A percentile compares a stretch with the other conserved stretches of the same genome.
Evolutionary conservation across 2,888 invertebrate genomes (phyloP).

Genomic region (Athalia circularis): DNA sequence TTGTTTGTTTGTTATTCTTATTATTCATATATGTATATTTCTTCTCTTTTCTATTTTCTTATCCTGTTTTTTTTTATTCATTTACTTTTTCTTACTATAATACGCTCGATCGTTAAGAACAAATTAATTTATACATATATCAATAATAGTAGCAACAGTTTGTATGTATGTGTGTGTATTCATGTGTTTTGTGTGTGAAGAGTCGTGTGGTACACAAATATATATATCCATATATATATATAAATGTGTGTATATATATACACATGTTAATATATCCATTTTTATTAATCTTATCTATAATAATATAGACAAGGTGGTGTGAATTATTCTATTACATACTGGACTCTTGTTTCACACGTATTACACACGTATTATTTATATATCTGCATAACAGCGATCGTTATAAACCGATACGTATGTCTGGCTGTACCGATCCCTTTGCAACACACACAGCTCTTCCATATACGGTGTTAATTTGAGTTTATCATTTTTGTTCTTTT

Average conservation of each 20-base stretch:
- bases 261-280: background rate
- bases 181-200: background rate
- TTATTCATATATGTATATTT: background rate
- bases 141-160: slow-evolving; percentile 18
- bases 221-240: background rate
- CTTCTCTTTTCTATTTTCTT: background rate
- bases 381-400: background rate
- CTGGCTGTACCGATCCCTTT: background rate
- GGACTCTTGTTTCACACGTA: background rate
- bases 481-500: background rate
- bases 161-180: slow-evolving; percentile 4
- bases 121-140: background rate
- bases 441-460: background rate
- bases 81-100: background rate
- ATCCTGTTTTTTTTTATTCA: background rate
- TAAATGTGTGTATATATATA: background rate
- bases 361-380: background rate
- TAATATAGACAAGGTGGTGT: no score
- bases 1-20: background rate
- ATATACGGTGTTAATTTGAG: no score
- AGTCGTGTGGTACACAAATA: background rate
- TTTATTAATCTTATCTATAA: no score
- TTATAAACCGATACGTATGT: slow-evolving; percentile 1
- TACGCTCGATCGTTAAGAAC: background rate
- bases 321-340: no score